These are phyloP conservation scores for Julus scandinavius DNA, from an alignment of 2,888 invertebrate genomes.

Conservation along the genomic window DNA sequence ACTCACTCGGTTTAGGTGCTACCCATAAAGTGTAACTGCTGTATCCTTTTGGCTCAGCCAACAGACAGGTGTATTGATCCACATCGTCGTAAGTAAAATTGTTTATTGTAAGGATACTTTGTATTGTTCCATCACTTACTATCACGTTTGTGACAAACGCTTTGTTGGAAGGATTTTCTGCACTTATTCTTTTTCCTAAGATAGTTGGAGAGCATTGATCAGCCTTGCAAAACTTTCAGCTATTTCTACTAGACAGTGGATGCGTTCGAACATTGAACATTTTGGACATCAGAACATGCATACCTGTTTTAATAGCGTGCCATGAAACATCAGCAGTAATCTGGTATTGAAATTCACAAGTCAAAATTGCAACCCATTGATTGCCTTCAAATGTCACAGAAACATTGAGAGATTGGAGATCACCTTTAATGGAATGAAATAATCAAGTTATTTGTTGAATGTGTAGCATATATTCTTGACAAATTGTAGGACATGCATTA, in stretches of 20 bases:
- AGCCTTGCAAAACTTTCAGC: too few relatives aligned
- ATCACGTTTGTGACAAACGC: neutral
- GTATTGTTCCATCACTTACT: neutral
- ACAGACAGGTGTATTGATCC: constrained; percentile 25
- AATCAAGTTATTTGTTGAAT: too few relatives aligned
- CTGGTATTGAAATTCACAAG: neutral
- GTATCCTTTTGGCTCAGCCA: constrained; percentile 39
- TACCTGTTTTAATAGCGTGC: neutral
- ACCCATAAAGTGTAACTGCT: neutral
- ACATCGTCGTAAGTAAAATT: constrained; percentile 42
- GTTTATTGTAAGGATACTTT: neutral
- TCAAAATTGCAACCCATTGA: neutral
- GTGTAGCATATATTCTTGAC: neutral
- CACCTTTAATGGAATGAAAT: neutral
- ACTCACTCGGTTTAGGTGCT: neutral
- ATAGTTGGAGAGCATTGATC: too few relatives aligned
- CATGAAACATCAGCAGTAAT: constrained; percentile 5
- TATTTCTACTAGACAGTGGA: too few relatives aligned
- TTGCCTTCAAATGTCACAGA: neutral
- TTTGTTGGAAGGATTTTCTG: neutral
- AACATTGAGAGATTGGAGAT: constrained; percentile 27
- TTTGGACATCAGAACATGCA: too few relatives aligned
- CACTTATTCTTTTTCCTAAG: neutral
- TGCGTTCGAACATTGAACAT: too few relatives aligned
- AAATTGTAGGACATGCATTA: neutral